A percentile compares a stretch with the other conserved stretches of the same genome.
phyloP scores from a whole-genome alignment of 2,113 vertebrate genomes.

The Clupea harengus region DNA sequence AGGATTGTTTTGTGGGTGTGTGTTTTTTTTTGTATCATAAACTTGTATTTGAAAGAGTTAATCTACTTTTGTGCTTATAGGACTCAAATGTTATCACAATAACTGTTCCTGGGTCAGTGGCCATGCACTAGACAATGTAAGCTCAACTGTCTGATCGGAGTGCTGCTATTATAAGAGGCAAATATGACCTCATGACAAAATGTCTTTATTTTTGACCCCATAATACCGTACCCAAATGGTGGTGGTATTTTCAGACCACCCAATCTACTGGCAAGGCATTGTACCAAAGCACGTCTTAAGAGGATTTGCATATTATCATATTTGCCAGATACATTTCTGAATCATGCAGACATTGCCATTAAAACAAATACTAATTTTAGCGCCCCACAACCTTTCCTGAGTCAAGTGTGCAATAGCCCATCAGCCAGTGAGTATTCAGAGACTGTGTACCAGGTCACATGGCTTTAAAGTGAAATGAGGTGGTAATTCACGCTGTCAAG shows the following conservation, averaged over 20 bases:
- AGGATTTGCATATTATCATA: background rate
- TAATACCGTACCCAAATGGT: no score
- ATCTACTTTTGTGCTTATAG: background rate
- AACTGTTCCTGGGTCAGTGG: background rate
- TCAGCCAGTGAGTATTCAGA: background rate
- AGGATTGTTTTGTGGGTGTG: constrained; percentile 15
- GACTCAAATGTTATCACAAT: background rate
- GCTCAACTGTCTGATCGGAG: background rate
- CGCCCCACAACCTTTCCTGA: background rate
- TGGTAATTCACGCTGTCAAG: background rate
- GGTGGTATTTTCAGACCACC: background rate
- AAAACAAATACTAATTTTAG: background rate
- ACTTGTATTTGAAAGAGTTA: constrained; percentile 17
- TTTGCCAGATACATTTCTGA: background rate
- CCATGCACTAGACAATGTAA: background rate
- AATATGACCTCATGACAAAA: background rate
- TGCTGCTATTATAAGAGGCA: background rate
- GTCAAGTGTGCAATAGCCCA: background rate
- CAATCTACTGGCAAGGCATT: background rate
- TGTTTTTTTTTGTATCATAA: constrained; percentile 14
- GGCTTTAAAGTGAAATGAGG: background rate
- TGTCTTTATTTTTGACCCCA: background rate
- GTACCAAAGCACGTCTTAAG: constrained; percentile 10
- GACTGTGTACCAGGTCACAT: background rate
- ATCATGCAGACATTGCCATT: background rate